These are phyloP conservation scores for Aphelinus certus DNA, from an alignment of 1,140 invertebrate species.

Conservation along the genomic window DNA sequence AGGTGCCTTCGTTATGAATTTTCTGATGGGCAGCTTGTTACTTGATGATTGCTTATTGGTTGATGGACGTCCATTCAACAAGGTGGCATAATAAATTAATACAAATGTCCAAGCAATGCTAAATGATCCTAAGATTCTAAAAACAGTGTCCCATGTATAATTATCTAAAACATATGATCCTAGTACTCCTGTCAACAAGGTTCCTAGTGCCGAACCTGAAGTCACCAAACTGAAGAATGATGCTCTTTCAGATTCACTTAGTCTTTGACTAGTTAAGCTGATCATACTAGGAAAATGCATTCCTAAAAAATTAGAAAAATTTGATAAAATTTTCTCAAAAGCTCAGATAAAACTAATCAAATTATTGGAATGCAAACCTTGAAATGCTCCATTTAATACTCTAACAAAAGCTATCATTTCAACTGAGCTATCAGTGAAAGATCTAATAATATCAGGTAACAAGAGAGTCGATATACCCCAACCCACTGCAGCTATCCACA, in stretches of 20 bases:
- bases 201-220: slow-evolving; percentile 74
- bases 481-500: slow-evolving; percentile 71
- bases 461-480: slow-evolving; percentile 76
- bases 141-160: slow-evolving; percentile 76
- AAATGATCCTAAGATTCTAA: slow-evolving; percentile 73
- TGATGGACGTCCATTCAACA: slow-evolving; percentile 50
- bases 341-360: slow-evolving; percentile 10
- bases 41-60: slow-evolving; percentile 48
- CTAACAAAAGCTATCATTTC: slow-evolving; percentile 71
- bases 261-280: slow-evolving; percentile 74
- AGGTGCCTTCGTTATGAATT: slow-evolving; percentile 68
- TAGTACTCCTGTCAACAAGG: slow-evolving; percentile 74
- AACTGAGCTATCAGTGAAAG: slow-evolving; percentile 69
- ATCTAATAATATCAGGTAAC: slow-evolving; percentile 74
- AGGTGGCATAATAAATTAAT: slow-evolving; percentile 65
- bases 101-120: slow-evolving; percentile 68
- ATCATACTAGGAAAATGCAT: slow-evolving; percentile 81
- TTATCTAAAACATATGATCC: slow-evolving; percentile 75
- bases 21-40: slow-evolving; percentile 67
- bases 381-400: slow-evolving; percentile 75
- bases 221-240: slow-evolving; percentile 77
- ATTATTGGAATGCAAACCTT: slow-evolving; percentile 63
- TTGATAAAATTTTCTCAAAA: slow-evolving; percentile 21
- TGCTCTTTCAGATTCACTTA: slow-evolving; percentile 73
- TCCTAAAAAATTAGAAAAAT: slow-evolving; percentile 55